These are phyloP conservation scores for Luscinia megarhynchos DNA, from an alignment of 2,797 vertebrate species.

Conservation along the genomic window DNA sequence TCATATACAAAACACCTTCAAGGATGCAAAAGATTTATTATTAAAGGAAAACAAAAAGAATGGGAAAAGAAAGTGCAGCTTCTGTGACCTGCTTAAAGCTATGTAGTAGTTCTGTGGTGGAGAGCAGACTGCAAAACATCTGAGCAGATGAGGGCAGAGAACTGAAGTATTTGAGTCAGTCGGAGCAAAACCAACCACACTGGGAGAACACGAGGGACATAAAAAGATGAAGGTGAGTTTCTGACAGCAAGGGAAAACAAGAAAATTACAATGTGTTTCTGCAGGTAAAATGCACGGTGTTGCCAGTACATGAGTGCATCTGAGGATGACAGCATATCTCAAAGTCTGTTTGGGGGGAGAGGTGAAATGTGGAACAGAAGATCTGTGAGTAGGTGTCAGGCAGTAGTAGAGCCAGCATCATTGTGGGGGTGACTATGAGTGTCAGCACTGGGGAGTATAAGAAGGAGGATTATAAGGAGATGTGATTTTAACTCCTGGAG, in stretches of 20 bases:
- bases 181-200: not conserved
- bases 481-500: not conserved
- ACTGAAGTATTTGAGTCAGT: not conserved
- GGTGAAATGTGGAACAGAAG: not conserved
- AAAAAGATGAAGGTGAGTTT: not conserved
- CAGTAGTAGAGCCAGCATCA: not conserved
- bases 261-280: not conserved
- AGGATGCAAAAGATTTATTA: not conserved
- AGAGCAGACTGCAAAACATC: not conserved
- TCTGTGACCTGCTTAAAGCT: not conserved
- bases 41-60: not conserved
- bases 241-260: not conserved
- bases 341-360: not conserved
- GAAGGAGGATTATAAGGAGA: not conserved
- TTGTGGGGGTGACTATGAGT: not conserved
- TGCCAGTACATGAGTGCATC: not conserved
- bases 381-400: not conserved
- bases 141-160: not conserved
- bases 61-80: fast-evolving
- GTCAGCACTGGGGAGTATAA: not conserved
- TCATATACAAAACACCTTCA: fast-evolving
- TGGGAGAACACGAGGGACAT: fast-evolving
- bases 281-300: not conserved
- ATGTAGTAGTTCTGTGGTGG: not conserved
- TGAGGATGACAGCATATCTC: not conserved